phyloP scores from a whole-genome alignment of 1,140 invertebrate genomes.

The Diabrotica virgifera region DNA sequence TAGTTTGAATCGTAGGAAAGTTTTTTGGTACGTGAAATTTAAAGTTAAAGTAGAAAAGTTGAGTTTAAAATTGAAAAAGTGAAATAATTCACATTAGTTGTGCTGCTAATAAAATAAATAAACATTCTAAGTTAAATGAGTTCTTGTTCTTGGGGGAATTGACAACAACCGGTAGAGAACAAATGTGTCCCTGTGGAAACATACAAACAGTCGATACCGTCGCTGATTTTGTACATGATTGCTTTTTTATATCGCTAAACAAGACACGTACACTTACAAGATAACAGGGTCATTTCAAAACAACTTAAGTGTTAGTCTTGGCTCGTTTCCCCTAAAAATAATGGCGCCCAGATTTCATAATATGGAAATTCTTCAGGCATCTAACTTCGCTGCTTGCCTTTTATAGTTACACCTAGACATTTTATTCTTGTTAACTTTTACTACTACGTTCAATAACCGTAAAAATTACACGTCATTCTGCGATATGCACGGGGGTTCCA shows the following conservation, averaged over 20 bases:
- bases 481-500: background rate
- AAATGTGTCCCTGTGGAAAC: slow-evolving; percentile 50
- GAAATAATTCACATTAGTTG: slow-evolving; percentile 46
- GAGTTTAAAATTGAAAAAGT: slow-evolving; percentile 36
- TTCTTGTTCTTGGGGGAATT: slow-evolving; percentile 45
- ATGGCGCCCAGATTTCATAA: slow-evolving; percentile 41
- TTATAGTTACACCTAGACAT: slow-evolving; percentile 23
- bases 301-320: slow-evolving; percentile 47
- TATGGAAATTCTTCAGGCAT: slow-evolving; percentile 24
- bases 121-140: slow-evolving; percentile 51
- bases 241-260: slow-evolving; percentile 50
- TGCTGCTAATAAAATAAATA: slow-evolving; percentile 50
- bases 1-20: too few species aligned
- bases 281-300: slow-evolving; percentile 47
- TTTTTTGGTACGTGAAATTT: background rate
- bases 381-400: slow-evolving; percentile 10
- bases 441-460: slow-evolving; percentile 21
- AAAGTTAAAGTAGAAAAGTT: slow-evolving; percentile 4
- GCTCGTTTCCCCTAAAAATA: slow-evolving; percentile 45
- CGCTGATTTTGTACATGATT: slow-evolving; percentile 51
- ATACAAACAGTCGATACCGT: slow-evolving; percentile 49
- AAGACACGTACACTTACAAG: slow-evolving; percentile 47
- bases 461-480: slow-evolving; percentile 11
- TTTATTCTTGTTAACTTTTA: slow-evolving; percentile 21
- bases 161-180: slow-evolving; percentile 39